Evolutionary conservation across 2,888 invertebrate species (phyloP).

Genomic region (Diarsia rubi): DNA sequence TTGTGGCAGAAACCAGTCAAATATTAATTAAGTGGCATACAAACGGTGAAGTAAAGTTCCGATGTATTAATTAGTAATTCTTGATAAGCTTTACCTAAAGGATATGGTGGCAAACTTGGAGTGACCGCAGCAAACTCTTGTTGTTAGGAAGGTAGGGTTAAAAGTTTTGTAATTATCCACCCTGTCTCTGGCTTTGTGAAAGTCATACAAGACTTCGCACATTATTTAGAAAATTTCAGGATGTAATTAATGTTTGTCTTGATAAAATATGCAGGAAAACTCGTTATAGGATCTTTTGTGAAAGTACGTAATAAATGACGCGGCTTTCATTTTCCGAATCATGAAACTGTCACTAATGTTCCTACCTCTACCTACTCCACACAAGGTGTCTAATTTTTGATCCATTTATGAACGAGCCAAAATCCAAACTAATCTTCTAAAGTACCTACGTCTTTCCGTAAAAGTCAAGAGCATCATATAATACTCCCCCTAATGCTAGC

Average conservation of each 20-base stretch:
- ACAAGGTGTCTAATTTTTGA: neutral
- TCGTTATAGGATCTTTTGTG: constrained; percentile 4
- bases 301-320: neutral
- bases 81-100: constrained; percentile 34
- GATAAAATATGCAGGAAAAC: constrained; percentile 13
- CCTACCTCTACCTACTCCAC: too few relatives aligned
- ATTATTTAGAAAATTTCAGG: constrained; percentile 57
- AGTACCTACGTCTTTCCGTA: constrained; percentile 43
- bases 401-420: constrained; percentile 4
- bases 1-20: neutral
- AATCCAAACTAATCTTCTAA: constrained; percentile 41
- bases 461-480: constrained; percentile 52
- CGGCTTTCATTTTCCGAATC: neutral
- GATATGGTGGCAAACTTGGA: constrained; percentile 49
- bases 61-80: constrained; percentile 13
- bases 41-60: neutral
- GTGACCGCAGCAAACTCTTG: constrained; percentile 52
- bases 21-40: neutral
- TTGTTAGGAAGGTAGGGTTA: constrained; percentile 33
- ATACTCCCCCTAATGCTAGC: constrained; percentile 49
- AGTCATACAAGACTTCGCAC: constrained; percentile 53
- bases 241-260: constrained; percentile 39
- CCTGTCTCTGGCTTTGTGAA: constrained; percentile 51
- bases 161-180: constrained; percentile 71
- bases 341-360: neutral